These are phyloP conservation scores for Parasteatoda tepidariorum DNA, from an alignment of 1,140 invertebrate genomes.

Conservation along the genomic window DNA sequence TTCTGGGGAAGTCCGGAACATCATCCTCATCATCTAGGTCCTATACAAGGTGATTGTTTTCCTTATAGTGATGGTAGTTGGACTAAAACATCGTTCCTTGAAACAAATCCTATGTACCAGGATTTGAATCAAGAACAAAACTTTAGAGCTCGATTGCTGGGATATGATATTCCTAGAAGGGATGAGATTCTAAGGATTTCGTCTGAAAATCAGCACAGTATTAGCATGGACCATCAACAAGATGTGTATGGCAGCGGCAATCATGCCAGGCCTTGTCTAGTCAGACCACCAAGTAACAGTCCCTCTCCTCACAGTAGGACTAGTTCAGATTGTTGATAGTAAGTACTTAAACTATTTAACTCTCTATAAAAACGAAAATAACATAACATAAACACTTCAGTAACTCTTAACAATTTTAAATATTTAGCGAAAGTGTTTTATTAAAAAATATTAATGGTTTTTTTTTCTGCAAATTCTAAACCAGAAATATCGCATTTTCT, in stretches of 20 bases:
- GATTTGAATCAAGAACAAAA: constrained; percentile 27
- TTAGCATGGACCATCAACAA: constrained; percentile 11
- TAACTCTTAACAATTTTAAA: too few relatives aligned
- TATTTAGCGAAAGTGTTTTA: too few relatives aligned
- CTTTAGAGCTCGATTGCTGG: constrained; percentile 36
- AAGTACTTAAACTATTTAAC: neutral
- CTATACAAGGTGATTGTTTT: constrained; percentile 43
- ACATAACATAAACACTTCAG: too few relatives aligned
- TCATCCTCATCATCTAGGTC: constrained; percentile 15
- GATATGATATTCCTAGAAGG: constrained; percentile 25
- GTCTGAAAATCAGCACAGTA: neutral
- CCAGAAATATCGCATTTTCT: too few relatives aligned
- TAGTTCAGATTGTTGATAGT: constrained; percentile 49
- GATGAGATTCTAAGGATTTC: constrained; percentile 24
- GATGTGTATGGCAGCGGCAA: constrained; percentile 5
- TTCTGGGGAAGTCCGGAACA: constrained; percentile 19
- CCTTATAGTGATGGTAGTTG: constrained; percentile 28
- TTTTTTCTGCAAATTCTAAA: too few relatives aligned
- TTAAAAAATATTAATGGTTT: too few relatives aligned
- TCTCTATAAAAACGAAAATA: neutral
- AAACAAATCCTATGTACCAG: constrained; percentile 39
- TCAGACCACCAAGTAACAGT: constrained; percentile 49
- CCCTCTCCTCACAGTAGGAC: constrained; percentile 47
- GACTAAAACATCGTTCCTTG: constrained; percentile 23
- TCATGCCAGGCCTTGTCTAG: constrained; percentile 41